Base-by-base conservation (phyloP, 2,888 invertebrate genomes). In the Nomada fabriciana region DNA sequence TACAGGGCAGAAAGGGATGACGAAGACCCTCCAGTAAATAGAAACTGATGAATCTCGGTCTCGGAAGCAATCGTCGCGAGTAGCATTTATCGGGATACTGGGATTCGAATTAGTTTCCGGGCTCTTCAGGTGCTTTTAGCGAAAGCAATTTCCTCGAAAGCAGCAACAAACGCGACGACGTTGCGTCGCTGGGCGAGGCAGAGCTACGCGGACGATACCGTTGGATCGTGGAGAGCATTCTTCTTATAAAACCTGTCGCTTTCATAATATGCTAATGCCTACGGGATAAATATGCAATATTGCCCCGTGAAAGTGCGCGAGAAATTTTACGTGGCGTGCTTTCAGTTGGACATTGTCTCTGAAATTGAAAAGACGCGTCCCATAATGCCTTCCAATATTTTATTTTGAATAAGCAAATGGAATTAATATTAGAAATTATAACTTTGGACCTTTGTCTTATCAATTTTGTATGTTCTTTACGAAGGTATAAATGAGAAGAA, bases 251-350 rank as follows among this genome's bases (percentile, higher is more conserved):
- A 80, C 80, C 72, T 69, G 75, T 73, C 70, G 70, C 74, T 73
- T 70, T 86, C 85, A 86, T 86, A 86, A 86, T 83, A 86, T 86
- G 86, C 85, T 86, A 85, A 86, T 86, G 61, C 61, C 47, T 57
- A 60, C 73, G 69, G 18, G 47, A 79, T 80, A 86, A 86, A 83
- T 85, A 85, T 86, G 83, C 83, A 78, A 78, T 81, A 73, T 71
- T 69, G 53, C 2, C 53, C 67, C 68, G 47, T 65, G 70, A 82
- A 65, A 81, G 72, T 81, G 42, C 72, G 63, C 71, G 60, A 59
- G 79, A 71, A 78, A 79, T 79, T 83, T 83, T 82, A 82, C 70
- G 60, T 52, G 69, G 50, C 73, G 55, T 50, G 23, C 55, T 23
- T 11, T 7, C 18, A 15, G 42, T 57, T 11, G 15, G 29, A 11